Conservation (phyloP, 2,113 vertebrate species). For the Porphyrio hochstetteri region DNA sequence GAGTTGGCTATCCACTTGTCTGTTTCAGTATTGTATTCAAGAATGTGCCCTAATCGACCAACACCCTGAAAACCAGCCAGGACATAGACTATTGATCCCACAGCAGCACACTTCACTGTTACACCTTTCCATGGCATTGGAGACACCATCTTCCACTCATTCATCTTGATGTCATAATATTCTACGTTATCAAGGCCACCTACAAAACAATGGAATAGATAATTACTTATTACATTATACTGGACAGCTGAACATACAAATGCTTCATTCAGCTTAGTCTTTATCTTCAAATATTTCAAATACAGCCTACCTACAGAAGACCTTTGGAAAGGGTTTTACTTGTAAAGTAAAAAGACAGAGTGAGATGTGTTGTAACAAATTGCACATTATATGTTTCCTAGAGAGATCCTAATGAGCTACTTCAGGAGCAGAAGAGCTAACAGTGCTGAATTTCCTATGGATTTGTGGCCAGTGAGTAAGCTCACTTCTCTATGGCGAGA, state of each 20-base stretch:
- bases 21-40: conserved; percentile 93
- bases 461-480: neutral
- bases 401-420: neutral
- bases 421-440: neutral
- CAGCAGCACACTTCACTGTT: conserved; percentile 94
- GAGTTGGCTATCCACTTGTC: conserved; percentile 94
- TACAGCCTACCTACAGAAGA: neutral
- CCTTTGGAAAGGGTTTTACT: no score
- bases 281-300: neutral
- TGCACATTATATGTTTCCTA: neutral
- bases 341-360: neutral
- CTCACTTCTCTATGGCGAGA: neutral
- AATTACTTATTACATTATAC: neutral
- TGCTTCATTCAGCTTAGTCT: neutral
- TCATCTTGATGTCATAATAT: conserved; percentile 92
- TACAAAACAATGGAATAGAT: conserved; percentile 68
- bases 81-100: conserved; percentile 90
- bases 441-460: neutral
- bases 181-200: conserved; percentile 95
- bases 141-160: conserved; percentile 91
- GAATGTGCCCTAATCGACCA: conserved; percentile 90
- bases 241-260: neutral
- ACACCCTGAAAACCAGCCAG: conserved; percentile 97
- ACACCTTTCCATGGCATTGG: conserved; percentile 96
- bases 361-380: neutral